Evolutionary conservation across 2,888 invertebrate species (phyloP).

Genomic region (Netelia virgata): DNA sequence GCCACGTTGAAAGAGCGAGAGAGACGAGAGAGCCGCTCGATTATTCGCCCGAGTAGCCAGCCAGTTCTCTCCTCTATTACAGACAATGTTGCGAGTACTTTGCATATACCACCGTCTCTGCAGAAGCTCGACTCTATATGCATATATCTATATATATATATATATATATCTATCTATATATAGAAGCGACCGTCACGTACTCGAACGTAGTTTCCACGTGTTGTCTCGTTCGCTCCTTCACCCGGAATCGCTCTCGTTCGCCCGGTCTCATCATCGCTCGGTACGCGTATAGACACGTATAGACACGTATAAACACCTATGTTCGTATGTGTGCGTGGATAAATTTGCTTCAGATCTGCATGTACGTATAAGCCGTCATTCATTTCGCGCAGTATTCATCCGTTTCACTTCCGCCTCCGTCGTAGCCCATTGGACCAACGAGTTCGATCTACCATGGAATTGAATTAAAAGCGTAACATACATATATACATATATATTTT

Average conservation of each 20-base stretch:
- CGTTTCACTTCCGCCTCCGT: slow-evolving; percentile 45
- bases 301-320: neutral
- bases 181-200: slow-evolving; percentile 45
- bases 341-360: neutral
- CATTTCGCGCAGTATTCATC: slow-evolving; percentile 30
- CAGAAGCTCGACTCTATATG: neutral
- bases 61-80: slow-evolving; percentile 70
- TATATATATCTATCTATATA: slow-evolving; percentile 22
- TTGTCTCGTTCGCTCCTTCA: slow-evolving; percentile 45
- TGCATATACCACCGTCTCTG: slow-evolving; percentile 57
- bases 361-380: slow-evolving; percentile 50
- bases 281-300: neutral
- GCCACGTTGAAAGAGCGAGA: slow-evolving; percentile 43
- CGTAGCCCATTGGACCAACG: slow-evolving; percentile 42
- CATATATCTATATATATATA: neutral
- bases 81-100: slow-evolving; percentile 70
- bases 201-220: slow-evolving; percentile 58
- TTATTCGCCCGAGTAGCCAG: slow-evolving; percentile 75
- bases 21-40: slow-evolving; percentile 67
- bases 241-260: slow-evolving; percentile 22
- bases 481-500: neutral
- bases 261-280: slow-evolving; percentile 36
- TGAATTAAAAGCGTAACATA: slow-evolving; percentile 10
- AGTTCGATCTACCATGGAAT: slow-evolving; percentile 28
- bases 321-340: neutral